phyloP scores from a whole-genome alignment of 2,113 vertebrate genomes.

The Cromileptes altivelis region DNA sequence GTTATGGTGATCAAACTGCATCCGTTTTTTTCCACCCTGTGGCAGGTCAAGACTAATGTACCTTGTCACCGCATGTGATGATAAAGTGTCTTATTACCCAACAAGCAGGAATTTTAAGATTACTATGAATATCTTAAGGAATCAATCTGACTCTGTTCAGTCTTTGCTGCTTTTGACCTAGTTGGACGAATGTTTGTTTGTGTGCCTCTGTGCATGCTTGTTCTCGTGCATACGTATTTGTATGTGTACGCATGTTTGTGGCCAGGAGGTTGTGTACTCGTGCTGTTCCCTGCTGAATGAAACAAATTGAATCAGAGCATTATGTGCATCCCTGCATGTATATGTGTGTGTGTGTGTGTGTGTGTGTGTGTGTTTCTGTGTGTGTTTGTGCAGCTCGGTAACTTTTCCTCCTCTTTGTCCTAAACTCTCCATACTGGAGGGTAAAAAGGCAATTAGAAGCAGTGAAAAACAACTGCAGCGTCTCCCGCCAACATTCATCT shows the following conservation, averaged over 20 bases:
- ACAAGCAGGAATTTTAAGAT: conserved; percentile 75
- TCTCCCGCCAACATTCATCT: conserved; percentile 87
- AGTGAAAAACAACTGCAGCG: conserved; percentile 82
- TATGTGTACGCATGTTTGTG: conserved; percentile 1
- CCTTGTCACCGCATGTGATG: conserved; percentile 67
- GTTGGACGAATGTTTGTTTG: conserved; percentile 45
- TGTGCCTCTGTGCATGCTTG: neutral
- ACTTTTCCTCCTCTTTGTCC: conserved; percentile 66
- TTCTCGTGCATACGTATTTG: neutral
- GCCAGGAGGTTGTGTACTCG: neutral
- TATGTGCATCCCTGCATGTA: neutral
- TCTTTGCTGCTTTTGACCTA: conserved; percentile 58
- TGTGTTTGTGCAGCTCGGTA: conserved; percentile 38
- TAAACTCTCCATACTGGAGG: conserved; percentile 73
- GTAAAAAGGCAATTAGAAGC: conserved; percentile 80
- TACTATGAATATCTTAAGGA: conserved; percentile 73
- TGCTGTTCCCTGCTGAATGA: conserved; percentile 17
- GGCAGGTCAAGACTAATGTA: conserved; percentile 72
- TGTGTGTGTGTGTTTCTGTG: conserved; percentile 2
- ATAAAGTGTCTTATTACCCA: conserved; percentile 78
- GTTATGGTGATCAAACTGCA: conserved; percentile 75
- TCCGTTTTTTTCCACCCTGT: conserved; percentile 37
- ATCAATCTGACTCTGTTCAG: conserved; percentile 62
- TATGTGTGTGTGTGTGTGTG: neutral
- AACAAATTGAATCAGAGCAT: neutral